A percentile compares a stretch with the other conserved stretches of the same genome.
Evolutionary conservation across 1,140 invertebrate species (phyloP).

Genomic region (Drosophila melanica): DNA sequence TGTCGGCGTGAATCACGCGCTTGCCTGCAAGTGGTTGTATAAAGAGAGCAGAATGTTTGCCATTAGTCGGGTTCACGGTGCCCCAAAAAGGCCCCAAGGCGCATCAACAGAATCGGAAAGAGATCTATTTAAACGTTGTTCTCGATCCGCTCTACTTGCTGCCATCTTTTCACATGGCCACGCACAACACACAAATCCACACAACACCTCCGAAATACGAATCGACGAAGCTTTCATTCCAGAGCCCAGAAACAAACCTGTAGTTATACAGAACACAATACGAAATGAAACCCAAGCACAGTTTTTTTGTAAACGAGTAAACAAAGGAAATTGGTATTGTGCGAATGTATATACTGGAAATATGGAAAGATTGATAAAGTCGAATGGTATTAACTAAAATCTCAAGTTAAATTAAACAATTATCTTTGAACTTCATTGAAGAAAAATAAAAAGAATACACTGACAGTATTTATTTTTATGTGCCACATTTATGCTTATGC

Average conservation of each 20-base stretch:
- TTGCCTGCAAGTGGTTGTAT: slow-evolving; percentile 24
- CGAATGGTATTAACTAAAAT: no score
- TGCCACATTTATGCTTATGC: no score
- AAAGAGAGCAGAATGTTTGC: not conserved
- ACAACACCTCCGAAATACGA: slow-evolving; percentile 30
- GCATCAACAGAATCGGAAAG: no score
- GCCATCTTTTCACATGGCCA: slow-evolving; percentile 61
- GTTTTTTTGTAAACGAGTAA: slow-evolving; percentile 1
- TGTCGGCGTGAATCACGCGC: slow-evolving; percentile 43
- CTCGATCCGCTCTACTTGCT: slow-evolving; percentile 61
- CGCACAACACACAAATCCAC: slow-evolving; percentile 19
- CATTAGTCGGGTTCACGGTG: no score
- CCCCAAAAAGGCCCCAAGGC: no score
- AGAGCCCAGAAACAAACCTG: slow-evolving; percentile 7
- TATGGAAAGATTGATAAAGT: no score
- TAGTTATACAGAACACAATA: slow-evolving; percentile 28
- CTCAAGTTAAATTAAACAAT: no score
- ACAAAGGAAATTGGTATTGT: no score
- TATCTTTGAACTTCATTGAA: no score
- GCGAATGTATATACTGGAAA: no score
- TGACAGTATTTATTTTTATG: no score
- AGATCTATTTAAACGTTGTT: slow-evolving; percentile 17
- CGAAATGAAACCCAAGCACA: slow-evolving; percentile 8
- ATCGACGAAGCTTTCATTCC: slow-evolving; percentile 26
- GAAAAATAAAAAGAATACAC: no score